Evolutionary conservation across 2,113 vertebrate genomes (phyloP).

Genomic region (Galbula dea): DNA sequence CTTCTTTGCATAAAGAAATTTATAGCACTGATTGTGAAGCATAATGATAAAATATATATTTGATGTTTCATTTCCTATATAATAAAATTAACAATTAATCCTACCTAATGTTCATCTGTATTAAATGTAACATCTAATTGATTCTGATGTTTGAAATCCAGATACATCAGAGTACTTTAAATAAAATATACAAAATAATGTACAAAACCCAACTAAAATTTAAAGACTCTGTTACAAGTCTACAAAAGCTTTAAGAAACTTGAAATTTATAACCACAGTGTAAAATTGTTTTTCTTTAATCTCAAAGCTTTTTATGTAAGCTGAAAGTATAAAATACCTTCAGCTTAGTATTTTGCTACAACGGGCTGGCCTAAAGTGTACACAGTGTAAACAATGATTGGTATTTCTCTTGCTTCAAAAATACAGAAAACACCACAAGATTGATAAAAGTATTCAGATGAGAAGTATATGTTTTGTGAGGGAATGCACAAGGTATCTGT

Average conservation of each 20-base stretch:
- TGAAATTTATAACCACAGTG: slow-evolving; percentile 81
- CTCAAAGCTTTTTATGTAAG: slow-evolving; percentile 80
- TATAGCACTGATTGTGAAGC: slow-evolving; percentile 80
- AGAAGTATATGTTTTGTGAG: slow-evolving; percentile 60
- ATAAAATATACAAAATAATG: slow-evolving; percentile 85
- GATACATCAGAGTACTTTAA: slow-evolving; percentile 78
- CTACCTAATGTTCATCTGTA: slow-evolving; percentile 74
- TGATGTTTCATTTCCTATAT: slow-evolving; percentile 73
- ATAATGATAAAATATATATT: slow-evolving; percentile 79
- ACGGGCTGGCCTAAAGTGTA: slow-evolving; percentile 81
- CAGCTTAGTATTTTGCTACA: slow-evolving; percentile 79
- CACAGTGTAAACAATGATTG: slow-evolving; percentile 79
- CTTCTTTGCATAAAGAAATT: slow-evolving; percentile 77
- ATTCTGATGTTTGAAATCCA: slow-evolving; percentile 75
- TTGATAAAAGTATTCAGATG: slow-evolving; percentile 65
- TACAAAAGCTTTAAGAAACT: slow-evolving; percentile 84
- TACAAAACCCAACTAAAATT: slow-evolving; percentile 81
- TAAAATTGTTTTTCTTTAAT: slow-evolving; percentile 80
- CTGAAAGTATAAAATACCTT: slow-evolving; percentile 80
- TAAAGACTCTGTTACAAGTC: slow-evolving; percentile 82
- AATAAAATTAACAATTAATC: slow-evolving; percentile 78
- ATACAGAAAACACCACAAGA: slow-evolving; percentile 75
- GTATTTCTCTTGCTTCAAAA: slow-evolving; percentile 78
- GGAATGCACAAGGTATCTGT: slow-evolving; percentile 65
- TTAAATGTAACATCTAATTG: slow-evolving; percentile 77